These are phyloP conservation scores for Numenius arquata DNA, from an alignment of 2,113 vertebrate genomes.

Conservation along the genomic window DNA sequence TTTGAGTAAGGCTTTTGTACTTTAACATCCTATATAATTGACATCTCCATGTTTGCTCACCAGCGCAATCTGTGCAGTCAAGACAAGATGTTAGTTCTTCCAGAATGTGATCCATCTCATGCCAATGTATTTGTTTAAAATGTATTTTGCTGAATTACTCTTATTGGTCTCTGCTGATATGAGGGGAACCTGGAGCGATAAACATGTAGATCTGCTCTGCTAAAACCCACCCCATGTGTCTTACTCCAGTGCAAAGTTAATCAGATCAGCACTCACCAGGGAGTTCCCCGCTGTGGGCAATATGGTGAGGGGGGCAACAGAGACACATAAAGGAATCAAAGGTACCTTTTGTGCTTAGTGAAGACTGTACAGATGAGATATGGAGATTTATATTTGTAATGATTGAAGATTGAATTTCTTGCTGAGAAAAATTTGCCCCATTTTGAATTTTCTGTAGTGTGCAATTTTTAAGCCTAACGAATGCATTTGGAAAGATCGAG, in stretches of 20 bases:
- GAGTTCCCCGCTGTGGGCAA: not conserved
- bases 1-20: not conserved
- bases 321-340: not conserved
- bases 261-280: not conserved
- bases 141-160: not conserved
- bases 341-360: not conserved
- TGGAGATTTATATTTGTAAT: not conserved
- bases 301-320: not conserved
- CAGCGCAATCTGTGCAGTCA: too few relatives aligned
- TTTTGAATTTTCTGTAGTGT: not conserved
- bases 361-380: not conserved
- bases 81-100: not conserved
- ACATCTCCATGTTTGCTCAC: not conserved
- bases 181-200: not conserved
- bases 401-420: not conserved
- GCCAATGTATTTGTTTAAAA: not conserved
- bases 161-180: not conserved
- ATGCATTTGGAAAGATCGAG: not conserved
- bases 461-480: not conserved
- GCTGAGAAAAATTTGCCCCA: not conserved
- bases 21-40: not conserved
- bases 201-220: not conserved
- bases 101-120: not conserved
- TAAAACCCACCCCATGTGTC: fast-evolving
- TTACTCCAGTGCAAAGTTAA: not conserved